Evolutionary conservation across 2,113 vertebrate genomes (phyloP).

Genomic region (Atherinomorus stipes): DNA sequence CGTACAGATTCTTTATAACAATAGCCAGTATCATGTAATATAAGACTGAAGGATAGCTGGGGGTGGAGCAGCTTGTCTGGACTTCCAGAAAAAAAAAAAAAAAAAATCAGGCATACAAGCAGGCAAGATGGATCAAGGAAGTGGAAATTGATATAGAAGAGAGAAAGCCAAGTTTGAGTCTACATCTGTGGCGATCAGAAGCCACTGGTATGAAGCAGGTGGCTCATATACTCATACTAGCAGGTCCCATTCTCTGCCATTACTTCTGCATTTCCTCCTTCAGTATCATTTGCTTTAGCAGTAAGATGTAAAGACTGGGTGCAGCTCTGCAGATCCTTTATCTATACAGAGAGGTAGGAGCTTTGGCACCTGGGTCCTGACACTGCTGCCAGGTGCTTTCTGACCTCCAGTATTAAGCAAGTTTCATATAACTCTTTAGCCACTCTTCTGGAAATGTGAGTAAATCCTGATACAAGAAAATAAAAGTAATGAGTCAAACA

Average conservation of each 20-base stretch:
- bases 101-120: constrained; percentile 39
- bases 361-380: constrained; percentile 45
- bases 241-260: constrained; percentile 20
- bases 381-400: constrained; percentile 50
- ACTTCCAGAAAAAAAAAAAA: constrained; percentile 53
- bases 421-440: constrained; percentile 27
- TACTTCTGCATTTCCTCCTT: not conserved
- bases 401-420: constrained; percentile 6
- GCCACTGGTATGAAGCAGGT: constrained; percentile 38
- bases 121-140: constrained; percentile 44
- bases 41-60: constrained; percentile 38
- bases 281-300: constrained; percentile 33
- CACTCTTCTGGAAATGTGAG: constrained; percentile 21
- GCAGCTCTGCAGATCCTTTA: constrained; percentile 64
- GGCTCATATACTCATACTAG: constrained; percentile 34
- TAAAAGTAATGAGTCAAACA: not conserved
- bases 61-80: constrained; percentile 55
- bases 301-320: constrained; percentile 24
- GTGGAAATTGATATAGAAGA: constrained; percentile 35
- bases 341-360: constrained; percentile 32
- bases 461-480: not conserved
- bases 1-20: constrained; percentile 72
- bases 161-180: constrained; percentile 32
- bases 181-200: constrained; percentile 50
- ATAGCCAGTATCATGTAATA: constrained; percentile 67